Conservation (phyloP, 2,888 invertebrate genomes). For the Lasioglossum leucozonium region DNA sequence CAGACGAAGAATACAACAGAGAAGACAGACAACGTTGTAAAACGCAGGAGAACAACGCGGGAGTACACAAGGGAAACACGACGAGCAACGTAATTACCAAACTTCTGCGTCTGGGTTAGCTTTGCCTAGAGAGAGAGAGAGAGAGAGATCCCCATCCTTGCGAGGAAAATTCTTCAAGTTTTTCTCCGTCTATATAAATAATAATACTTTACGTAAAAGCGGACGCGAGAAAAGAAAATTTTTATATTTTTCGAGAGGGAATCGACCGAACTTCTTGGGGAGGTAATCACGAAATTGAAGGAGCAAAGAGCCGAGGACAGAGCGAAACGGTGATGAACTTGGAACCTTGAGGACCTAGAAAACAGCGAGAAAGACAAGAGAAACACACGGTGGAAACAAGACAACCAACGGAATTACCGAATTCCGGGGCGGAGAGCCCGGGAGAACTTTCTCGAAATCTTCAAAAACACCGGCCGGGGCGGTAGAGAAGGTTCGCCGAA, state of each 20-base stretch:
- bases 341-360: neutral
- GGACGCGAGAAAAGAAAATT: neutral
- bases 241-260: no score
- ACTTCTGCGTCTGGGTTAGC: neutral
- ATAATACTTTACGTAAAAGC: neutral
- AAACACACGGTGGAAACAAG: neutral
- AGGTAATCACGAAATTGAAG: neutral
- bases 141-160: no score
- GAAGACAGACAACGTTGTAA: neutral
- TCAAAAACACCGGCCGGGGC: neutral
- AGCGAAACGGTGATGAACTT: neutral
- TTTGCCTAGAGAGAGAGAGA: neutral
- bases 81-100: neutral
- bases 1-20: neutral
- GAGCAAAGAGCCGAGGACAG: neutral
- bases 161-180: no score
- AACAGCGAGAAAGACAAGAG: neutral
- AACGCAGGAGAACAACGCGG: neutral
- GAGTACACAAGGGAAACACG: neutral
- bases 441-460: neutral
- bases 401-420: neutral
- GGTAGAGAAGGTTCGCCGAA: no score
- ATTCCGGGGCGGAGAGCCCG: neutral
- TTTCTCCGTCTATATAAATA: no score
- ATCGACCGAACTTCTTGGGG: neutral